phyloP scores from a whole-genome alignment of 2,888 invertebrate species.

The Pantelozetes paolii region DNA sequence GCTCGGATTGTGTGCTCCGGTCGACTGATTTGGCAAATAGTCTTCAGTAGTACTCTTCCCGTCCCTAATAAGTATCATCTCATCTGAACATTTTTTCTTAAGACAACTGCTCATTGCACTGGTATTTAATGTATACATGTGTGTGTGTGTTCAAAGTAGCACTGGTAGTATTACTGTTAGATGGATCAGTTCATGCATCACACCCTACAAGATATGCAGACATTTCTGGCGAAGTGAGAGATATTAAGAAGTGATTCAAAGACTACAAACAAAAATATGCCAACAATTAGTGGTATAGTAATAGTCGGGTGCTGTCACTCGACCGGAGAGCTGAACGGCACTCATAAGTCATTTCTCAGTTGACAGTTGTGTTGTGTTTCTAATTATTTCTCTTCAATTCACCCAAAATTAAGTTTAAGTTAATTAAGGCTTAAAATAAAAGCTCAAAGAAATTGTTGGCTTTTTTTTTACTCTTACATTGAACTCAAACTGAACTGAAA shows the following conservation, averaged over 20 bases:
- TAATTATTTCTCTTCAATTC: slow-evolving; percentile 7
- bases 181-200: slow-evolving; percentile 27
- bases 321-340: too few relatives aligned
- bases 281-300: slow-evolving; percentile 24
- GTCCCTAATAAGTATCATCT: slow-evolving; percentile 15
- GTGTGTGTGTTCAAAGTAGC: not conserved
- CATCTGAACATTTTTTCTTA: not conserved
- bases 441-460: too few relatives aligned
- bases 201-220: slow-evolving; percentile 18
- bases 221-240: slow-evolving; percentile 31
- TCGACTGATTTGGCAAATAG: slow-evolving; percentile 33
- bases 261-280: slow-evolving; percentile 25
- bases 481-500: too few relatives aligned
- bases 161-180: slow-evolving; percentile 13
- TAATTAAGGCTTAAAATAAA: not conserved
- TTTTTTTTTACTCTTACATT: too few relatives aligned
- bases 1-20: not conserved
- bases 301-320: not conserved
- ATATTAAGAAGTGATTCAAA: not conserved
- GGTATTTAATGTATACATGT: not conserved
- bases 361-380: slow-evolving; percentile 26
- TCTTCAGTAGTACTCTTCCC: not conserved
- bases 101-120: not conserved
- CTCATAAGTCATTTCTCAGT: slow-evolving; percentile 12
- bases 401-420: slow-evolving; percentile 12